Evolutionary conservation across 2,888 invertebrate species (phyloP).

Genomic region (Pristionchus japonicus): DNA sequence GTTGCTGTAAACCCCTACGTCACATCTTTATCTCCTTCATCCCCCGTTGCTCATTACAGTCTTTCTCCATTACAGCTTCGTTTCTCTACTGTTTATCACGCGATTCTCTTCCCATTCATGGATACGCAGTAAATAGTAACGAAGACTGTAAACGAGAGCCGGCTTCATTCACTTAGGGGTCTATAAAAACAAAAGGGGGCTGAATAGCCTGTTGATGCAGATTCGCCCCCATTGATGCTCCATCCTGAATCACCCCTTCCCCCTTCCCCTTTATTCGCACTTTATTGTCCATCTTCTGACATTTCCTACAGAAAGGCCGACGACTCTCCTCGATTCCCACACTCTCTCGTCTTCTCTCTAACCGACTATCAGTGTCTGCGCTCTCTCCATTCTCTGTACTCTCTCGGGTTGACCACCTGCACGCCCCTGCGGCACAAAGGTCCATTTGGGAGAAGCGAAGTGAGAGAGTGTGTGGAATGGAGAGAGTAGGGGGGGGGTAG

Average conservation of each 20-base stretch:
- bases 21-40: background rate
- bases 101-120: background rate
- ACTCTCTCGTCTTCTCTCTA: background rate
- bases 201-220: background rate
- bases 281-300: slow-evolving; percentile 41
- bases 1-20: no score
- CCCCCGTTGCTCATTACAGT: background rate
- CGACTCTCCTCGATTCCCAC: background rate
- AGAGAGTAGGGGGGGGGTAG: background rate
- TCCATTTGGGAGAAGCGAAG: background rate
- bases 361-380: background rate
- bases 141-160: background rate
- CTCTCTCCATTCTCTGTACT: background rate
- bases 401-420: slow-evolving; percentile 31
- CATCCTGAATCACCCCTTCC: background rate
- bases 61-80: background rate
- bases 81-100: background rate
- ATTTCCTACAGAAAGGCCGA: slow-evolving; percentile 27
- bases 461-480: background rate
- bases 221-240: background rate
- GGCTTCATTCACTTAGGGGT: background rate
- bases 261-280: background rate
- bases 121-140: background rate
- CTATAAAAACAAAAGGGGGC: background rate
- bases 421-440: slow-evolving; percentile 21